A percentile compares a stretch with the other conserved stretches of the same genome.
Evolutionary conservation across 2,888 invertebrate genomes (phyloP).

Genomic region (Eupelmus urozonus): DNA sequence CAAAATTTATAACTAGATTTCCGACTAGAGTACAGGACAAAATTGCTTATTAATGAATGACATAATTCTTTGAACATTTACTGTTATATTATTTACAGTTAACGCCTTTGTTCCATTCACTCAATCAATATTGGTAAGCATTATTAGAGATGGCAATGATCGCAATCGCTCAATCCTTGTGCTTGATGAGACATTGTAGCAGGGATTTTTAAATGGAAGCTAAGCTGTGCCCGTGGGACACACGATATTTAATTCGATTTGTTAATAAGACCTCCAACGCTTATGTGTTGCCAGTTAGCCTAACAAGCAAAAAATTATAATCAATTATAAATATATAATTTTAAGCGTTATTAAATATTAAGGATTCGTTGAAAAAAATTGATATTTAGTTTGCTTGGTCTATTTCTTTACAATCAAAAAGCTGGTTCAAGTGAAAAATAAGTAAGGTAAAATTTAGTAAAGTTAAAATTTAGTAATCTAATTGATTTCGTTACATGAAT

Average conservation of each 20-base stretch:
- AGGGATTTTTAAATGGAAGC: conserved; percentile 26
- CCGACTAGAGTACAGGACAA: conserved; percentile 24
- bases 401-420: no score
- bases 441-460: no score
- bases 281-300: conserved; percentile 75
- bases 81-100: conserved; percentile 42
- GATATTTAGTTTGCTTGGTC: no score
- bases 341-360: no score
- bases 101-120: neutral
- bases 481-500: no score
- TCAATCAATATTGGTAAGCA: conserved; percentile 14
- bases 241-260: conserved; percentile 40
- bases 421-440: no score
- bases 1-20: neutral
- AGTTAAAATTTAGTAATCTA: no score
- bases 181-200: conserved; percentile 7
- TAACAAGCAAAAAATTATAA: conserved; percentile 58
- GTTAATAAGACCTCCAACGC: conserved; percentile 68
- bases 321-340: neutral
- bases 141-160: conserved; percentile 7
- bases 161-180: conserved; percentile 20
- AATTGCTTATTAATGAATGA: conserved; percentile 14
- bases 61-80: conserved; percentile 14
- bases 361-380: no score
- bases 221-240: neutral